A percentile compares a stretch with the other conserved stretches of the same genome.
Conservation (phyloP, 2,113 vertebrate genomes). For the Eulemur macaco region DNA sequence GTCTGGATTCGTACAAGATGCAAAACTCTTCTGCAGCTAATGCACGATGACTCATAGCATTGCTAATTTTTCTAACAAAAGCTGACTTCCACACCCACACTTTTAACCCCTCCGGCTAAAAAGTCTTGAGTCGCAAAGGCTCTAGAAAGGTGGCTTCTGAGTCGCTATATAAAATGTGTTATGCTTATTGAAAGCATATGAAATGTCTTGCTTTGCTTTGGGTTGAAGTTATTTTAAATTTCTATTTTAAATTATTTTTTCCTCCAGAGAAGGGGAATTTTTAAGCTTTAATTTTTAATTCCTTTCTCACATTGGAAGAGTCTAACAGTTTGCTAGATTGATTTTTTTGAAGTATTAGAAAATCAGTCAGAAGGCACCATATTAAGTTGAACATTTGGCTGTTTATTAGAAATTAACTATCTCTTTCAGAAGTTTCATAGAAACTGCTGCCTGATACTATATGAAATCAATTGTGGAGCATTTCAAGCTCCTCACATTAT, state of each 20-base stretch:
- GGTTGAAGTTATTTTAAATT: constrained; percentile 1
- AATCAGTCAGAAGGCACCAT: neutral
- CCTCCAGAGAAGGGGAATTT: neutral
- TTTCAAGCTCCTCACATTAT: neutral
- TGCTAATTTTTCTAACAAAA: constrained; percentile 94
- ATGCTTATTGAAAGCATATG: constrained; percentile 70
- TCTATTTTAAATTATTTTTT: neutral
- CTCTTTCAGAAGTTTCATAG: neutral
- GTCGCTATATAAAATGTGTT: constrained; percentile 73
- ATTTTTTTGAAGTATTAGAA: neutral
- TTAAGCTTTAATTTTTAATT: constrained; percentile 23
- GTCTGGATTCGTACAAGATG: constrained; percentile 99
- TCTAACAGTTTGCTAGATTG: neutral
- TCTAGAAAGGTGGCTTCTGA: constrained; percentile 79
- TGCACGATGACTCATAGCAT: constrained; percentile 99
- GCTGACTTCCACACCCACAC: constrained; percentile 92
- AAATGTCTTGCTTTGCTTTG: constrained; percentile 58
- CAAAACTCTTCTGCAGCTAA: constrained; percentile 98
- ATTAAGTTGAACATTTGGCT: neutral
- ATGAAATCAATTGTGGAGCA: neutral
- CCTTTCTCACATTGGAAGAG: neutral
- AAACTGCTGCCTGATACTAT: neutral
- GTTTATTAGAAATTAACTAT: constrained; percentile 8
- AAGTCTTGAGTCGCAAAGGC: constrained; percentile 80
- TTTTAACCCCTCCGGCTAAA: constrained; percentile 88